Base-by-base conservation (phyloP, 2,113 vertebrate species). In the Amazona vittata region DNA sequence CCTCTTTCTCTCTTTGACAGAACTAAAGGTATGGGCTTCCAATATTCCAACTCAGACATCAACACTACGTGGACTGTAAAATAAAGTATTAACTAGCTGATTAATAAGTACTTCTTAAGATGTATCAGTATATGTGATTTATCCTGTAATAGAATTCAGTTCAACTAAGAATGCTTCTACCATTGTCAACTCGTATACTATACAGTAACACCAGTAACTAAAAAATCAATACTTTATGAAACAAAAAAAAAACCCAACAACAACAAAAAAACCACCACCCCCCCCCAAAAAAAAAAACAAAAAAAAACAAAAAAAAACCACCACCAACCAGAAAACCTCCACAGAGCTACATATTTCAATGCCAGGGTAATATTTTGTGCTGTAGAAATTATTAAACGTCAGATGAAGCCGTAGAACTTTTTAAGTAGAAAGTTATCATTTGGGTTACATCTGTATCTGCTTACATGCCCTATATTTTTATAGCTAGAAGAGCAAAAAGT, bases 241-340 rank as follows among this genome's bases (percentile, higher is more conserved):
- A 67, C 65, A 22, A 59, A 8, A 59, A 69, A 31, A 28, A 37
- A 17, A 0, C 7, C 8, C 15, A 37, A 17, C 9, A 52, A 24
- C 47, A 12, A 46, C 44, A 46, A 46, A 19, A 46, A 46, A 16
- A 46, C 35, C 35, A 2, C 3, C 25, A 15, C 2, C 28, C 16
- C 28, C 52, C 4, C 10, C 11, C 16, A 16, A 53, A 52, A 53
- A 55, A 55, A 11, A 24, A 15, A 6, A 3, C 18, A 25, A n/a
- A 17, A 3, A 9, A 31, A 49, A 14, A 47, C 24, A 26, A 7
- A 37, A 15, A 21, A 0, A 28, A 1, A 5, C 6, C 20, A 11
- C 8, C 26, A n/a, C 14, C n/a, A 55, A 73, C 55, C 19, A n/a
- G 55, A 68, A n/a, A 6, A 2, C 3, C 9, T 0, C 2, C 26